Conservation (phyloP, 2,113 vertebrate species). For the Marmota flaviventris region DNA sequence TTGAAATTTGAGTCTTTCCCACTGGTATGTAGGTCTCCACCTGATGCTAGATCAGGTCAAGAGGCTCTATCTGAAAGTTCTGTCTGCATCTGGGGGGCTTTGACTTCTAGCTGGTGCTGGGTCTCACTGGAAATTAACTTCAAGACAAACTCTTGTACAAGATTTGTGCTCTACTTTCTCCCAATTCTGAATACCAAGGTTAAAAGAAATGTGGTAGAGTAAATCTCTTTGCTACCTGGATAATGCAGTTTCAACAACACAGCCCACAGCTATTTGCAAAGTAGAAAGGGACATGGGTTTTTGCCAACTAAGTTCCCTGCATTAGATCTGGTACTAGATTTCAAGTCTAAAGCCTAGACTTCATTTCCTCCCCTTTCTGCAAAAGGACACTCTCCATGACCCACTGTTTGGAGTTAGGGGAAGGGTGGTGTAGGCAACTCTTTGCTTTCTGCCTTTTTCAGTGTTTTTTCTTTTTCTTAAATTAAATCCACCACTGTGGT, state of each 20-base stretch:
- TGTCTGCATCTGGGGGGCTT: no score
- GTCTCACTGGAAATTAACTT: neutral
- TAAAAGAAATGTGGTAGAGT: fast-evolving
- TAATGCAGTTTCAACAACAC: no score
- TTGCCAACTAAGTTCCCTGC: neutral
- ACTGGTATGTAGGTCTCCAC: neutral
- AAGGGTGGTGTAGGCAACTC: neutral
- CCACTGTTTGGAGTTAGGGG: neutral
- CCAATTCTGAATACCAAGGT: neutral
- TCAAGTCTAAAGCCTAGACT: neutral
- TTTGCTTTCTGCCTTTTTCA: neutral
- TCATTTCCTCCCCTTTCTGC: neutral
- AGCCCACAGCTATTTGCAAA: no score
- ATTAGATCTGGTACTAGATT: neutral
- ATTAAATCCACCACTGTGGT: neutral
- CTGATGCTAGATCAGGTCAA: neutral
- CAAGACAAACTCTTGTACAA: no score
- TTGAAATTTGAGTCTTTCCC: neutral
- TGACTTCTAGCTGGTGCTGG: neutral
- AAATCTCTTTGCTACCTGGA: neutral
- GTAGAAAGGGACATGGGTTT: neutral
- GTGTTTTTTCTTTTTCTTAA: neutral
- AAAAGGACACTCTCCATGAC: neutral
- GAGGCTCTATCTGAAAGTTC: neutral
- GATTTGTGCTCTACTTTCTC: neutral